Evolutionary conservation across 2,888 invertebrate species (phyloP).

Genomic region (Antheraea assamensis): DNA sequence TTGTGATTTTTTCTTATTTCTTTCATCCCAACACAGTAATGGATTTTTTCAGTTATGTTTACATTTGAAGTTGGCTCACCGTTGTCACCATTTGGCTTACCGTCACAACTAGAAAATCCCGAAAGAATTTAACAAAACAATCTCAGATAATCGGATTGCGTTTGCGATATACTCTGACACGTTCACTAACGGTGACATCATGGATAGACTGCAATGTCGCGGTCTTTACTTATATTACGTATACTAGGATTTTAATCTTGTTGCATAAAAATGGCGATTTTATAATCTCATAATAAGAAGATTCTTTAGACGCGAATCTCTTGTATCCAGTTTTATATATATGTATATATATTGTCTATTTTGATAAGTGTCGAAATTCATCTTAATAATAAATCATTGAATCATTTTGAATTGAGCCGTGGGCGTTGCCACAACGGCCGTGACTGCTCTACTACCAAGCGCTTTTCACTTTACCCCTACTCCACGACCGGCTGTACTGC

Average conservation of each 20-base stretch:
- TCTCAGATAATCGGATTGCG: constrained; percentile 54
- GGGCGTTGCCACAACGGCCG: too few species aligned
- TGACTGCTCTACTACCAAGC: too few species aligned
- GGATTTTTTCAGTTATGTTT: background rate
- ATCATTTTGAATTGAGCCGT: too few species aligned
- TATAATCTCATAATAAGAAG: background rate
- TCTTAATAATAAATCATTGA: too few species aligned
- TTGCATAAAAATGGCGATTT: background rate
- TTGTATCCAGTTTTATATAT: background rate
- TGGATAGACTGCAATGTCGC: constrained; percentile 27
- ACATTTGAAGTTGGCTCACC: constrained; percentile 9
- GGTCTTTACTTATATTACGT: constrained; percentile 11
- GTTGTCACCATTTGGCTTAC: constrained; percentile 22
- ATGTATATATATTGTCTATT: background rate
- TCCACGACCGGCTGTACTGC: too few species aligned
- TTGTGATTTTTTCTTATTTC: background rate
- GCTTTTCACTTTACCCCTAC: too few species aligned
- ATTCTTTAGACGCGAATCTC: background rate
- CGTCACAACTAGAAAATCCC: constrained; percentile 25
- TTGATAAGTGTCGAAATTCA: background rate
- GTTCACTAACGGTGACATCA: background rate
- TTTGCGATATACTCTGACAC: constrained; percentile 41
- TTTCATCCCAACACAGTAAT: background rate
- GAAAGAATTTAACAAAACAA: constrained; percentile 47
- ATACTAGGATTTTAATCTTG: background rate